Evolutionary conservation across 2,888 invertebrate species (phyloP).

Genomic region (Oscheius sp.): DNA sequence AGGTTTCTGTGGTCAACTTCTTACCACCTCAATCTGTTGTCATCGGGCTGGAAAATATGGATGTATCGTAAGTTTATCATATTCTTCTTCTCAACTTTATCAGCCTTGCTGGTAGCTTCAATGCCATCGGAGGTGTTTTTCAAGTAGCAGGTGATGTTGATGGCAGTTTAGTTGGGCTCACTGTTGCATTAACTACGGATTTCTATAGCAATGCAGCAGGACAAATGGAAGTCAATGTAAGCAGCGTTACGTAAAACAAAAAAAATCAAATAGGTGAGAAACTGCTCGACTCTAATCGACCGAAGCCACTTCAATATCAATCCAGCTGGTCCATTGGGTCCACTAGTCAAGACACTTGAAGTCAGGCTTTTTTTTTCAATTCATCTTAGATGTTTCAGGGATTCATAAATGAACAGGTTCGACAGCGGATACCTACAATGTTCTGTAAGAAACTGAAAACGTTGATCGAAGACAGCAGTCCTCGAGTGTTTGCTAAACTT

Average conservation of each 20-base stretch:
- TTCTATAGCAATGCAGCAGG: slow-evolving; percentile 56
- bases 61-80: slow-evolving; percentile 54
- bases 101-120: slow-evolving; percentile 51
- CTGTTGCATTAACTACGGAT: slow-evolving; percentile 58
- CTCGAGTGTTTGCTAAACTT: slow-evolving; percentile 58
- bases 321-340: slow-evolving; percentile 63
- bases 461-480: slow-evolving; percentile 65
- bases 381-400: slow-evolving; percentile 44
- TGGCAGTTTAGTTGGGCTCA: slow-evolving; percentile 61
- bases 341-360: slow-evolving; percentile 66
- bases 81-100: not conserved
- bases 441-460: slow-evolving; percentile 62
- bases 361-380: no score
- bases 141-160: slow-evolving; percentile 48
- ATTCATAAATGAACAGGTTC: slow-evolving; percentile 65
- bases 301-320: slow-evolving; percentile 61
- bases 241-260: no score
- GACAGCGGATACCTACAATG: slow-evolving; percentile 60
- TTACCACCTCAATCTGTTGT: slow-evolving; percentile 60
- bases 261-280: no score
- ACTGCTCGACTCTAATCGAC: slow-evolving; percentile 62
- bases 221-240: slow-evolving; percentile 55
- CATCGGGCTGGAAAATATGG: slow-evolving; percentile 62
- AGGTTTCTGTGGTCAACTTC: slow-evolving; percentile 63
- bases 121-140: slow-evolving; percentile 50